phyloP scores from a whole-genome alignment of 2,113 vertebrate genomes.

The Numida meleagris region DNA sequence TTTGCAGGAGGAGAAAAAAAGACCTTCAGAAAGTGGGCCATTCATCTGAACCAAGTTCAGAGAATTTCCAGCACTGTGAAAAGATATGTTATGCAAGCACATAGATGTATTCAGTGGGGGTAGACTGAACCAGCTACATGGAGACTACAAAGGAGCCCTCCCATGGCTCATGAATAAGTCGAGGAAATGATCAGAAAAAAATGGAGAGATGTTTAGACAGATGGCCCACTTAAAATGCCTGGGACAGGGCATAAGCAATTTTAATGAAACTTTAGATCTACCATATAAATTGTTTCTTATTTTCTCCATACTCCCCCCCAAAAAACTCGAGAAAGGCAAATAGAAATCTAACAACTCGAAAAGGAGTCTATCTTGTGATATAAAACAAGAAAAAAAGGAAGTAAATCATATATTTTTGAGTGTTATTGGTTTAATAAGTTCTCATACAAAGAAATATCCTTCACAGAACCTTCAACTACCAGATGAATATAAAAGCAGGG shows the following conservation, averaged over 20 bases:
- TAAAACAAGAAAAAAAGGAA: constrained; percentile 52
- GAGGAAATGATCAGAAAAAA: constrained; percentile 99
- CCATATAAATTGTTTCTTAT: constrained; percentile 92
- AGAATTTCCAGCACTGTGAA: constrained; percentile 90
- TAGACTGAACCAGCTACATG: constrained; percentile 88
- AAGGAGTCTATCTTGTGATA: constrained; percentile 78
- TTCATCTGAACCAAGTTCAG: constrained; percentile 95
- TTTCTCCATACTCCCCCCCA: constrained; percentile 64
- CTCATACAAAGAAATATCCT: constrained; percentile 81
- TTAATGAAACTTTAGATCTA: constrained; percentile 99
- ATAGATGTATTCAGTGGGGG: constrained; percentile 97
- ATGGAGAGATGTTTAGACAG: constrained; percentile 99
- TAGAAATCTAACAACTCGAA: constrained; percentile 84
- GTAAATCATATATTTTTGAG: constrained; percentile 46
- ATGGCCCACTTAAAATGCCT: constrained; percentile 99
- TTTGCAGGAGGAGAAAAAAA: constrained; percentile 82
- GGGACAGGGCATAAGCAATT: constrained; percentile 90
- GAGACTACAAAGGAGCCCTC: constrained; percentile 99
- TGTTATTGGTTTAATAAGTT: constrained; percentile 79
- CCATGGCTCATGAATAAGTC: constrained; percentile 99
- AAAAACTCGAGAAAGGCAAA: constrained; percentile 81
- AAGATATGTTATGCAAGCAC: constrained; percentile 92
- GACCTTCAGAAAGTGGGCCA: constrained; percentile 90
- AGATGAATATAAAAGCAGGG: constrained; percentile 80
- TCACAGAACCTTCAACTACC: constrained; percentile 81